Evolutionary conservation across 2,888 invertebrate genomes (phyloP).

Genomic region (Willowsia nigromaculata): DNA sequence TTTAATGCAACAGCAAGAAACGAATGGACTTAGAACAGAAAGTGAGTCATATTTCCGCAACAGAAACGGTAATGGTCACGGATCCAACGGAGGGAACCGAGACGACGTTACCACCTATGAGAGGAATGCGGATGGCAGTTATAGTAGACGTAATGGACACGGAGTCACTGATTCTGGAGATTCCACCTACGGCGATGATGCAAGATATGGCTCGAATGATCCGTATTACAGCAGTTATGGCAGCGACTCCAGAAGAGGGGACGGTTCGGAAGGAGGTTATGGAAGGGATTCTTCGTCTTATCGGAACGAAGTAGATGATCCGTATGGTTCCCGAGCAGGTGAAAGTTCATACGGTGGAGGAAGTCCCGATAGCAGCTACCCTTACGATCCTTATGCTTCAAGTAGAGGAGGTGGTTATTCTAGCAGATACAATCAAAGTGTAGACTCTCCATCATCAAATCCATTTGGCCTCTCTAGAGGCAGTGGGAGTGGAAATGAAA

Average conservation of each 20-base stretch:
- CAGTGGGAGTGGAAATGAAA: constrained; percentile 18
- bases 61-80: constrained; percentile 34
- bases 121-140: constrained; percentile 5
- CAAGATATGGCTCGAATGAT: constrained; percentile 13
- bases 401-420: constrained; percentile 5
- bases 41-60: constrained; percentile 53
- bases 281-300: not conserved
- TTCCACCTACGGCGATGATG: not conserved
- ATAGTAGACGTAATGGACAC: not conserved
- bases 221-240: not conserved
- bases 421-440: constrained; percentile 32
- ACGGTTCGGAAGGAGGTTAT: not conserved
- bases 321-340: constrained; percentile 9
- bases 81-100: not conserved
- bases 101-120: constrained; percentile 44
- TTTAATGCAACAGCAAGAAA: constrained; percentile 17
- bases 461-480: constrained; percentile 19
- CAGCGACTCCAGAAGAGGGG: constrained; percentile 16
- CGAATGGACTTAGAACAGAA: constrained; percentile 46
- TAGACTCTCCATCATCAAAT: not conserved
- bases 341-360: constrained; percentile 40
- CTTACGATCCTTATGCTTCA: constrained; percentile 41
- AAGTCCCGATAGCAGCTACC: not conserved
- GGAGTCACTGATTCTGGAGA: not conserved
- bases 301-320: not conserved